A percentile compares a stretch with the other conserved stretches of the same genome.
Conservation (phyloP, 2,888 invertebrate genomes). For the Stenodema calcarata region DNA sequence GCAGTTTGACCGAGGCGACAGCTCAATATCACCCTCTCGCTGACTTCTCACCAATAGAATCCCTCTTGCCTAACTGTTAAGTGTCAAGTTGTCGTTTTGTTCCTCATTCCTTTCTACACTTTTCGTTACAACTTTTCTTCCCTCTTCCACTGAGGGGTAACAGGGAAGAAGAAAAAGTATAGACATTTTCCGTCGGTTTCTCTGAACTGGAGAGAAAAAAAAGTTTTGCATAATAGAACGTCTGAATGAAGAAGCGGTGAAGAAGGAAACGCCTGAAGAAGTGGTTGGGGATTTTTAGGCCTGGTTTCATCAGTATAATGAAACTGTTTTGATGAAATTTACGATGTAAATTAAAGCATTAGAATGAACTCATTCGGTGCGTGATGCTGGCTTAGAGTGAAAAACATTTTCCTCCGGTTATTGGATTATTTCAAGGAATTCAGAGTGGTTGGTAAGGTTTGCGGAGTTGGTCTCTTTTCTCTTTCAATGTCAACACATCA, state of each 20-base stretch:
- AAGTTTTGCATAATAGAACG: conserved; percentile 34
- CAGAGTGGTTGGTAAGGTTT: background rate
- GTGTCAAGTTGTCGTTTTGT: conserved; percentile 26
- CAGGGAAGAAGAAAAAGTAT: background rate
- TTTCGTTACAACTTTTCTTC: background rate
- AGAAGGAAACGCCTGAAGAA: background rate
- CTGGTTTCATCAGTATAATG: conserved; percentile 42
- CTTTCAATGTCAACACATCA: conserved; percentile 32
- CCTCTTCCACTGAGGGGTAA: background rate
- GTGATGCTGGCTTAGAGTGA: background rate
- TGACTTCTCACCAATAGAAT: conserved; percentile 2
- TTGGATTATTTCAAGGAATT: conserved; percentile 42
- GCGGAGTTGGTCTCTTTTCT: background rate
- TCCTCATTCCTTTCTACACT: background rate
- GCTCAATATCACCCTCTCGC: background rate
- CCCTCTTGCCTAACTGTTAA: background rate
- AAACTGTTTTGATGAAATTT: conserved; percentile 43
- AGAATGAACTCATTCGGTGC: conserved; percentile 42
- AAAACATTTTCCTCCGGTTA: conserved; percentile 29
- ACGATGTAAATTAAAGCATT: conserved; percentile 47
- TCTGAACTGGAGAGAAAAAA: background rate
- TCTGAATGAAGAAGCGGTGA: background rate
- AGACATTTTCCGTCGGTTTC: background rate
- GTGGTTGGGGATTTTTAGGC: conserved; percentile 1
- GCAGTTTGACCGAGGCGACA: background rate